Evolutionary conservation across 2,113 vertebrate species (phyloP).

Genomic region (cat (Felis catus)): DNA sequence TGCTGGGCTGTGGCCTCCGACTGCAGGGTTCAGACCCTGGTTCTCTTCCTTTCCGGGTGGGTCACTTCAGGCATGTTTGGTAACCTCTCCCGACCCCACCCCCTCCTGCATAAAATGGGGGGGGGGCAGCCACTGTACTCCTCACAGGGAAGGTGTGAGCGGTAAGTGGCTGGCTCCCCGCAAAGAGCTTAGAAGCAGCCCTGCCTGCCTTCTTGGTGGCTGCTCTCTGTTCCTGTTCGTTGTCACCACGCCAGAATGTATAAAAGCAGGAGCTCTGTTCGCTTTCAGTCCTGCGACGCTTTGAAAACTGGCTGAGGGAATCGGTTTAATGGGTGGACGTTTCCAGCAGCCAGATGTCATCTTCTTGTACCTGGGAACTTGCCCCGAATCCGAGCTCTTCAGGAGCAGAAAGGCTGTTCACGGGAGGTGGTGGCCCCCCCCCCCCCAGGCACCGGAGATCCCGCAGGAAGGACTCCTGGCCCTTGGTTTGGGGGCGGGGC

Average conservation of each 20-base stretch:
- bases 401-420: not conserved
- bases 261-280: not conserved
- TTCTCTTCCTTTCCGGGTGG: not conserved
- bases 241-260: not conserved
- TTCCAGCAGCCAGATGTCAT: not conserved
- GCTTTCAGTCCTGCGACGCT: not conserved
- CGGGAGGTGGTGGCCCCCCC: not conserved
- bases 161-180: not conserved
- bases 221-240: not conserved
- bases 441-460: not conserved
- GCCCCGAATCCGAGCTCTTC: not conserved
- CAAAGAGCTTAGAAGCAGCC: not conserved
- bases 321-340: not conserved
- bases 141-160: not conserved
- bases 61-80: not conserved
- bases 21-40: not conserved
- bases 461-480: not conserved
- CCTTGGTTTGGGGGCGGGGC: too few species aligned
- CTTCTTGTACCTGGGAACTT: not conserved
- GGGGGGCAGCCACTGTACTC: too few species aligned
- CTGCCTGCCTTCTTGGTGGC: not conserved
- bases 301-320: not conserved
- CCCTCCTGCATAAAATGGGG: not conserved
- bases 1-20: not conserved
- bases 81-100: not conserved